These are phyloP conservation scores for Ophiothrix spiculata DNA, from an alignment of 35 echinoderm and acorn worm species.

Conservation along the genomic window DNA sequence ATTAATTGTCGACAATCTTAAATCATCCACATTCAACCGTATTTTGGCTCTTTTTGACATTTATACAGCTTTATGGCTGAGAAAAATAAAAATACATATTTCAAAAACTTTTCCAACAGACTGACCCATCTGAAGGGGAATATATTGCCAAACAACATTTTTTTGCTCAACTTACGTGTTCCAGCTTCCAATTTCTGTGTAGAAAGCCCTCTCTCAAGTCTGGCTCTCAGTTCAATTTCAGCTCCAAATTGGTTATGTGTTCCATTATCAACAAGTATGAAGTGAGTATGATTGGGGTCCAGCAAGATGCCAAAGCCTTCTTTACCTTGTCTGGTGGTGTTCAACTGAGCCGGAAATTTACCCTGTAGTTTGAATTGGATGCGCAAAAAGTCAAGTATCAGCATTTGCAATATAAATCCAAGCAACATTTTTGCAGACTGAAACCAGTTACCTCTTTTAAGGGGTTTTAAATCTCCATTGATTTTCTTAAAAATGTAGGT, in stretches of 20 bases:
- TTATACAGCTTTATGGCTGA: no score
- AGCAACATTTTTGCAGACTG: neutral
- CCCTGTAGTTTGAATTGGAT: slow-evolving; percentile 36
- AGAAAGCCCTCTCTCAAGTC: slow-evolving; percentile 86
- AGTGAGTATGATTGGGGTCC: slow-evolving; percentile 73
- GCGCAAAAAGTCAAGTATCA: neutral
- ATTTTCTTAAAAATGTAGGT: no score
- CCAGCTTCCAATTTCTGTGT: slow-evolving; percentile 55
- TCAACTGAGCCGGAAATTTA: slow-evolving; percentile 82
- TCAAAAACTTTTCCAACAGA: no score
- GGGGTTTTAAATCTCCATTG: no score
- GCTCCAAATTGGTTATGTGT: slow-evolving; percentile 62
- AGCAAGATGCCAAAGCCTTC: slow-evolving; percentile 21
- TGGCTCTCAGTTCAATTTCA: slow-evolving; percentile 83
- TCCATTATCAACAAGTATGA: slow-evolving; percentile 65
- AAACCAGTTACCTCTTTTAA: no score
- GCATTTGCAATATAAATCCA: neutral
- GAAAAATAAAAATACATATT: no score
- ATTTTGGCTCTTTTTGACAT: no score
- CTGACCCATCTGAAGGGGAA: no score
- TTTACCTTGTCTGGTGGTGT: slow-evolving; percentile 21
- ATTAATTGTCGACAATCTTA: no score
- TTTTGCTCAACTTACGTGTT: neutral
- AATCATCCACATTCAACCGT: no score
- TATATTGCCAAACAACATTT: no score